phyloP scores from a whole-genome alignment of 1,140 invertebrate species.

The Plutomurus gul region DNA sequence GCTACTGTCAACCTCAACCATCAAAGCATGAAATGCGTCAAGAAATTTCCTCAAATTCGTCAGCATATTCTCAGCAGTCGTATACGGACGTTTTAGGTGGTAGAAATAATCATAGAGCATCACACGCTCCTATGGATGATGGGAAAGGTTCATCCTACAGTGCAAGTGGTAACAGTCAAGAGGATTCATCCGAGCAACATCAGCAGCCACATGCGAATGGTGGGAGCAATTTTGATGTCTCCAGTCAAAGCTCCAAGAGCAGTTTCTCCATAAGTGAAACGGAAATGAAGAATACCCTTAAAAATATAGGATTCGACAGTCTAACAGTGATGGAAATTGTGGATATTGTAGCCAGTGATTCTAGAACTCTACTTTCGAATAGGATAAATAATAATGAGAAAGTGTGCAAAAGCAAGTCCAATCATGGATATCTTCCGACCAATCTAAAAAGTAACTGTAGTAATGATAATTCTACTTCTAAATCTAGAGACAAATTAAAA shows the following conservation, averaged over 20 bases:
- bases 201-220: not conserved
- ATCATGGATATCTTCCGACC: not conserved
- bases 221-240: not conserved
- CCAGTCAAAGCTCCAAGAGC: not conserved
- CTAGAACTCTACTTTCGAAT: not conserved
- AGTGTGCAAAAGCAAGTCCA: not conserved
- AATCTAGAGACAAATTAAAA: not conserved
- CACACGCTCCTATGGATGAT: not conserved
- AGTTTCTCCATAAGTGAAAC: constrained; percentile 31
- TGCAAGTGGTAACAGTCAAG: not conserved
- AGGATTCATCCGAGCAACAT: not conserved
- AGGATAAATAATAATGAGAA: not conserved
- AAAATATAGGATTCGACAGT: constrained; percentile 30
- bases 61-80: not conserved
- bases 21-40: not conserved
- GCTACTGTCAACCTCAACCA: not conserved
- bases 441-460: not conserved
- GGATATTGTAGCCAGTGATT: not conserved
- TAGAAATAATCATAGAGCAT: not conserved
- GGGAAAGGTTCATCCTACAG: constrained; percentile 26
- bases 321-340: constrained; percentile 8
- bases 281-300: not conserved
- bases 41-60: not conserved
- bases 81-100: not conserved
- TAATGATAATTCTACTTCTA: not conserved